Percentiles rank a stretch among this genome's conserved stretches.
phyloP scores from a whole-genome alignment of 2,113 vertebrate genomes.

The Forbesichthys papilliferus region DNA sequence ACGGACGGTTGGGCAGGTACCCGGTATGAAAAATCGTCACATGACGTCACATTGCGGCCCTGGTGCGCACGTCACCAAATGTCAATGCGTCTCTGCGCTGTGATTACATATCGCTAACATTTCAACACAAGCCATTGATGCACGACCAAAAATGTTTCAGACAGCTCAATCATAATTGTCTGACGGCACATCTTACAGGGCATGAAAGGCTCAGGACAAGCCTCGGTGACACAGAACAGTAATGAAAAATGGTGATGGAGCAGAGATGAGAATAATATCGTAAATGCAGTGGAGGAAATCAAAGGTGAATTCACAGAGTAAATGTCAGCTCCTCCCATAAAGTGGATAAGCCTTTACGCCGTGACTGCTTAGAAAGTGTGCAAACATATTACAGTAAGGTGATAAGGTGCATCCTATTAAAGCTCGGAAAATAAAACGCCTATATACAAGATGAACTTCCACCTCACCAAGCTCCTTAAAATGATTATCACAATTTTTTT shows the following conservation, averaged over 20 bases:
- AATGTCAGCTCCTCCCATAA: conserved; percentile 69
- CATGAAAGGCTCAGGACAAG: conserved; percentile 31
- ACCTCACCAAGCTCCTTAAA: conserved; percentile 56
- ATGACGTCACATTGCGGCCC: conserved; percentile 15
- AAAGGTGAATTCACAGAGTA: conserved; percentile 70
- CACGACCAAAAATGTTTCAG: conserved; percentile 27
- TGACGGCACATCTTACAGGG: conserved; percentile 26
- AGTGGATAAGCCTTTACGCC: conserved; percentile 55
- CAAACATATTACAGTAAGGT: conserved; percentile 41
- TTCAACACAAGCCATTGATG: conserved; percentile 21
- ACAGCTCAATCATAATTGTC: conserved; percentile 28
- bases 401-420: conserved; percentile 54
- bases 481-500: conserved; percentile 49
- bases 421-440: conserved; percentile 43
- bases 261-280: conserved; percentile 66
- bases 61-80: conserved; percentile 27
- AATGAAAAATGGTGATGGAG: conserved; percentile 54
- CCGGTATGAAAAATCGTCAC: conserved; percentile 19
- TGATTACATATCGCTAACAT: conserved; percentile 18
- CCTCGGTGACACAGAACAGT: conserved; percentile 12
- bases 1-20: conserved; percentile 16
- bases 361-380: conserved; percentile 35
- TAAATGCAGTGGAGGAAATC: conserved; percentile 65
- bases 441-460: conserved; percentile 59
- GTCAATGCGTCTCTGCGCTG: conserved; percentile 20